Evolutionary conservation across 2,797 vertebrate genomes (phyloP).

Genomic region (Emys orbicularis): DNA sequence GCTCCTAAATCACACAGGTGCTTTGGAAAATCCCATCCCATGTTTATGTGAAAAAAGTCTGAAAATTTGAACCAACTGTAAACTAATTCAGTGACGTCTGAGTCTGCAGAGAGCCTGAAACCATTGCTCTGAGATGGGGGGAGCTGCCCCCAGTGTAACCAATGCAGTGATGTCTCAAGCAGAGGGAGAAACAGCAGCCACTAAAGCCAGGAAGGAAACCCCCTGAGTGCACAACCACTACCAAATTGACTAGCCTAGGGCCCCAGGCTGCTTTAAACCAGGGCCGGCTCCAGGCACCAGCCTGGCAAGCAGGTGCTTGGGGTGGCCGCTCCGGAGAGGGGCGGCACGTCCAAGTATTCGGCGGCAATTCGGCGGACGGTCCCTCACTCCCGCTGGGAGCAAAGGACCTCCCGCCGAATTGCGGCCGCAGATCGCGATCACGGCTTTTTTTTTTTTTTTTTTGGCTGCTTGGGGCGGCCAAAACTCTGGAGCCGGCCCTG

Average conservation of each 20-base stretch:
- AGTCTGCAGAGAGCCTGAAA: background rate
- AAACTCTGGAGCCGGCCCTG: too few relatives aligned
- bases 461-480: too few relatives aligned
- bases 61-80: background rate
- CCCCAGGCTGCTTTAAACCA: background rate
- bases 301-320: too few relatives aligned
- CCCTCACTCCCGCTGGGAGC: too few relatives aligned
- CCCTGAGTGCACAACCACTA: fast-evolving
- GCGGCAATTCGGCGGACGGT: too few relatives aligned
- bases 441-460: too few relatives aligned
- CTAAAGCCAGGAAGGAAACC: background rate
- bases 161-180: background rate
- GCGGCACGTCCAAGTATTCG: too few relatives aligned
- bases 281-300: too few relatives aligned
- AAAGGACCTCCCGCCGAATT: too few relatives aligned
- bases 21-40: background rate
- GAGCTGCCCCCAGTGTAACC: background rate
- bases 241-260: background rate
- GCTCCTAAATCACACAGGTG: fast-evolving
- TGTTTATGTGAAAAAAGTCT: background rate
- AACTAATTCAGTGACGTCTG: fast-evolving
- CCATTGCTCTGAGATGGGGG: background rate
- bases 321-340: too few relatives aligned
- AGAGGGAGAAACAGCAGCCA: background rate
- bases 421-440: too few relatives aligned